phyloP scores from a whole-genome alignment of 2,113 vertebrate species.

The Pandion haliaetus region DNA sequence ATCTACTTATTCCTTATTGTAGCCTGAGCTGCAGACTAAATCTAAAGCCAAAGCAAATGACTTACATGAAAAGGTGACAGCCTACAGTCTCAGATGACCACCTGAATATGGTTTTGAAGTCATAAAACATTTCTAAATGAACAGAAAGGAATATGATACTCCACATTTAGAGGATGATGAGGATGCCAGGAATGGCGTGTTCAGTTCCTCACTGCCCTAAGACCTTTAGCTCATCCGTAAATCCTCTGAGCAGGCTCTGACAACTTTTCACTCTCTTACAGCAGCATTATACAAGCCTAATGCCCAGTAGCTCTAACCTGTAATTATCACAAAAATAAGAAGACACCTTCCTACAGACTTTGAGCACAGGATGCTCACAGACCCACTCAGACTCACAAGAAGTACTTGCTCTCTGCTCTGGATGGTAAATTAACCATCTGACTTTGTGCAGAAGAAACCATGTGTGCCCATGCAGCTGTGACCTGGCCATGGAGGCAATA shows the following conservation, averaged over 20 bases:
- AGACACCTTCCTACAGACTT: neutral
- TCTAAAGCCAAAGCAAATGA: neutral
- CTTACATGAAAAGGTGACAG: neutral
- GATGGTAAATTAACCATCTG: neutral
- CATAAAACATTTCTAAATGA: neutral
- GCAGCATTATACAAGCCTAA: neutral
- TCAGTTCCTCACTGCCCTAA: neutral
- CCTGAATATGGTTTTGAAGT: neutral
- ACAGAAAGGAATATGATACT: neutral
- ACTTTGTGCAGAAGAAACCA: neutral
- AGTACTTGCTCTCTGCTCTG: neutral
- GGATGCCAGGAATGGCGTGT: neutral
- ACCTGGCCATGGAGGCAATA: neutral
- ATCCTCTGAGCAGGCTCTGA: neutral
- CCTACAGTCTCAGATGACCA: neutral
- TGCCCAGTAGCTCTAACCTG: neutral
- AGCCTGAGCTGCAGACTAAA: neutral
- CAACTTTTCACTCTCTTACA: neutral
- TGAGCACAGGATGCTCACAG: neutral
- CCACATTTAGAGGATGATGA: rapidly evolving
- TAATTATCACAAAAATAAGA: neutral
- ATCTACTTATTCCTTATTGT: neutral
- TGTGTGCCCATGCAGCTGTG: neutral
- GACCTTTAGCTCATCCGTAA: neutral
- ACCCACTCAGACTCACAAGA: neutral